Conservation (phyloP, 2,888 invertebrate species). For the Entomobrya proxima region DNA sequence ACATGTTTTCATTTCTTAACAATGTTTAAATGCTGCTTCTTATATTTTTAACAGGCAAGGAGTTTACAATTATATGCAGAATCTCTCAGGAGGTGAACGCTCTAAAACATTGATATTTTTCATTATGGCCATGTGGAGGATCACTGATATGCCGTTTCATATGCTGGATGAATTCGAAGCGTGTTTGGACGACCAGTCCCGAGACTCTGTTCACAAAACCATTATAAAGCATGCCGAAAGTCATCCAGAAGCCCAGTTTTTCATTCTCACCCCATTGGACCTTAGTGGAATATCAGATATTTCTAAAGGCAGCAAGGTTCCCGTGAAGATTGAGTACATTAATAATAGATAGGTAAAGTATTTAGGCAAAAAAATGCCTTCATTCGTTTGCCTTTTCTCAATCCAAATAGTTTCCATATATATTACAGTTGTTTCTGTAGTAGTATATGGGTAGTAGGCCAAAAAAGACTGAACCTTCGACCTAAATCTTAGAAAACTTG, state of each 20-base stretch:
- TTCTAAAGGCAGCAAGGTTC: not conserved
- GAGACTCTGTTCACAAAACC: not conserved
- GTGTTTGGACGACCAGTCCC: constrained; percentile 22
- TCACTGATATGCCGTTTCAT: constrained; percentile 47
- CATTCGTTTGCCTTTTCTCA: too few relatives aligned
- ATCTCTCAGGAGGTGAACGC: constrained; percentile 54
- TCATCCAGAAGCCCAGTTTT: constrained; percentile 31
- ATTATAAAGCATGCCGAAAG: constrained; percentile 38
- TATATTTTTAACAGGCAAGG: constrained; percentile 21
- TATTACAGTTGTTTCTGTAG: too few relatives aligned
- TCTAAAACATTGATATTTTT: constrained; percentile 50
- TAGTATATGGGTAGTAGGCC: too few relatives aligned
- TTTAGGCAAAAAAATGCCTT: too few relatives aligned
- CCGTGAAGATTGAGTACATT: not conserved
- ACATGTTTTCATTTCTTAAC: not conserved
- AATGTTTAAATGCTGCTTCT: not conserved
- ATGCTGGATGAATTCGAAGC: constrained; percentile 57
- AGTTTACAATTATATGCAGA: constrained; percentile 21
- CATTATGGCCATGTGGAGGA: constrained; percentile 62
- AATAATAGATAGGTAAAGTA: too few relatives aligned
- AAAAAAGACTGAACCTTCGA: too few relatives aligned
- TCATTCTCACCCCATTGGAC: constrained; percentile 34
- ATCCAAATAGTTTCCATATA: too few relatives aligned
- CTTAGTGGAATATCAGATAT: not conserved
- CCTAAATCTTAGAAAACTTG: too few relatives aligned